phyloP scores from a whole-genome alignment of 1,140 invertebrate species.

The Zeugodacus cucurbitae region DNA sequence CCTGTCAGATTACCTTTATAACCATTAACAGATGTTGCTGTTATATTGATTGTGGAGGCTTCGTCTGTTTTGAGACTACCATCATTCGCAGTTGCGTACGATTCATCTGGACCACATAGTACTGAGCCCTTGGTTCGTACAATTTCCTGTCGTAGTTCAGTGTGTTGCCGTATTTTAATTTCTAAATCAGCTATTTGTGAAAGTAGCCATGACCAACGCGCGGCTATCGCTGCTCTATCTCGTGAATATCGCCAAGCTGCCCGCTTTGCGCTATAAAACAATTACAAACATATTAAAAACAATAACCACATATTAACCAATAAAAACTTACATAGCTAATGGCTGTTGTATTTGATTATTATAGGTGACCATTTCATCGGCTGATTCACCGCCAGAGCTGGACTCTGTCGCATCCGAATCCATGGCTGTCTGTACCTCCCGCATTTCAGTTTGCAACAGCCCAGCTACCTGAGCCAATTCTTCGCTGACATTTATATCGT shows the following conservation, averaged over 20 bases:
- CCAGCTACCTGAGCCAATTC: slow-evolving; percentile 75
- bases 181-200: slow-evolving; percentile 92
- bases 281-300: not conserved
- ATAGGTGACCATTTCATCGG: slow-evolving; percentile 87
- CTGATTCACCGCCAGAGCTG: slow-evolving; percentile 92
- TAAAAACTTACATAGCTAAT: slow-evolving; percentile 77
- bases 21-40: slow-evolving; percentile 41
- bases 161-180: slow-evolving; percentile 90
- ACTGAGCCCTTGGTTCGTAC: slow-evolving; percentile 71
- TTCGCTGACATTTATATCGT: slow-evolving; percentile 68
- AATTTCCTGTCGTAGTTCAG: slow-evolving; percentile 80
- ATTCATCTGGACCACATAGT: slow-evolving; percentile 31
- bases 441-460: slow-evolving; percentile 76
- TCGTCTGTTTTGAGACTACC: not conserved
- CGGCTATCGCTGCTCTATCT: slow-evolving; percentile 82
- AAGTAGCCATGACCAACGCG: slow-evolving; percentile 91
- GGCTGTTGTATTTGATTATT: slow-evolving; percentile 80
- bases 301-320: not conserved
- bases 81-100: not conserved
- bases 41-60: not conserved
- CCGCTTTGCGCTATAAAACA: slow-evolving; percentile 75
- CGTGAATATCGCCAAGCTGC: slow-evolving; percentile 87
- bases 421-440: slow-evolving; percentile 77
- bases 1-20: not conserved
- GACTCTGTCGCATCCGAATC: slow-evolving; percentile 95